phyloP scores from a whole-genome alignment of 2,113 vertebrate genomes.

The Amphilophus citrinellus region DNA sequence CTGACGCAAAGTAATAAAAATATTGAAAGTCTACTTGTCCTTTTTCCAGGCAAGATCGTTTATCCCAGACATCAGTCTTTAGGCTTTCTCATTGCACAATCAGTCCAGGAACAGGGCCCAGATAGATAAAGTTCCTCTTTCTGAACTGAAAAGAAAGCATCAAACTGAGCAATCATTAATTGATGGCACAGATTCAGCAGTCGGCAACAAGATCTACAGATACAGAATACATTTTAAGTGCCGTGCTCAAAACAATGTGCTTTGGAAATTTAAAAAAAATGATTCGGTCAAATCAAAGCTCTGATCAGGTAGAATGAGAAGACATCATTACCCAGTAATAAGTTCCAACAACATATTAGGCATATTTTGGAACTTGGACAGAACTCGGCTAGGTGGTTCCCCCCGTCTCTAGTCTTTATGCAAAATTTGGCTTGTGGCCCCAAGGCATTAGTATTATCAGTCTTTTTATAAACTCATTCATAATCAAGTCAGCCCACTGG shows the following conservation, averaged over 20 bases:
- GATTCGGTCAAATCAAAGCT: neutral
- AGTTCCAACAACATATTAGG: neutral
- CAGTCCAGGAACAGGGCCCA: neutral
- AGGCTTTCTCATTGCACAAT: neutral
- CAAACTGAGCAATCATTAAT: neutral
- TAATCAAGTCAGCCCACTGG: too few relatives aligned
- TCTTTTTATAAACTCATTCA: too few relatives aligned
- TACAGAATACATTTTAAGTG: too few relatives aligned
- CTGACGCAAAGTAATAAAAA: neutral
- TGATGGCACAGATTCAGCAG: neutral
- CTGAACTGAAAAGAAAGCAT: neutral
- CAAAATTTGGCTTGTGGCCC: too few relatives aligned
- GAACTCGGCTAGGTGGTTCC: too few relatives aligned
- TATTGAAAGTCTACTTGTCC: neutral
- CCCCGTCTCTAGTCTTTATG: too few relatives aligned
- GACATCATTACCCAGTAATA: neutral
- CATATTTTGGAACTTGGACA: too few relatives aligned
- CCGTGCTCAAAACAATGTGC: too few relatives aligned
- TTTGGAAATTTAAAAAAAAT: too few relatives aligned
- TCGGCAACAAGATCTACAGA: too few relatives aligned
- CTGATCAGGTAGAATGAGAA: neutral
- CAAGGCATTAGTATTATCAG: too few relatives aligned
- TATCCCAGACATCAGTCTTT: neutral
- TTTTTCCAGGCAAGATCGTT: neutral
- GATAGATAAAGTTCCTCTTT: neutral